Evolutionary conservation across 2,113 vertebrate species (phyloP), one percentile per base, ranked within the genome.

Genomic region (Semnopithecus entellus): DNA sequence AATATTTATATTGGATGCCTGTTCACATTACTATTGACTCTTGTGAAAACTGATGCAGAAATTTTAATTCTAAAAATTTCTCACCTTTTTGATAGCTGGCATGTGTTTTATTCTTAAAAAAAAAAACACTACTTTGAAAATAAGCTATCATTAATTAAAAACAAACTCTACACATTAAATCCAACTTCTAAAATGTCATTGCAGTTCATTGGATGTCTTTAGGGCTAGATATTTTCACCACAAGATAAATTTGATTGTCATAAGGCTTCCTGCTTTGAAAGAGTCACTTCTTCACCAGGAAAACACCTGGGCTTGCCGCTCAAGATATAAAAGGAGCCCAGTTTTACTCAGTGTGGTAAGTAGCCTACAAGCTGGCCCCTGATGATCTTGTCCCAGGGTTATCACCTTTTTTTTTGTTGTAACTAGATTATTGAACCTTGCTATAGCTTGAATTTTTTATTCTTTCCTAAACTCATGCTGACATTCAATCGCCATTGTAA

Each of bases 1-100:
- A 98, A 97, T 95, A 96, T 98, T 98, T 94, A 98, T 94, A 92
- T 97, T 98, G 94, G 93, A 97, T 90, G 97, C 86, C 97, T 88
- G 85, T 95, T 98, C 70, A 91, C 35, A 94, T 97, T 83, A 97
- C 68, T 86, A 43, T 48, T 93, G 64, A 64, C 61, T 97, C 52
- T 66, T 96, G 91, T 96, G 52, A 96, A 98, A 98, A 98, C 88
- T 93, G 79, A 91, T 93, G 89, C 91, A 97, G 94, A 96, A 98
- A 97, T 93, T 98, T 27, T 90, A 90, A 83, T 68, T 95, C 91
- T 97, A 98, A 97, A 97, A 88, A 84, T 95, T 89, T 81, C 91
- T 97, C 92, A 79, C 88, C 98, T 4, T 98, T 98, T 98, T 97
- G 94, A 98, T 98, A 98, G 68, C 75, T 96, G 92, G 83, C 72